Percentiles rank a stretch among this genome's conserved stretches.
These are phyloP conservation scores for Cichlasoma orientale DNA, from an alignment of 2,797 vertebrate genomes.

Conservation along the genomic window DNA sequence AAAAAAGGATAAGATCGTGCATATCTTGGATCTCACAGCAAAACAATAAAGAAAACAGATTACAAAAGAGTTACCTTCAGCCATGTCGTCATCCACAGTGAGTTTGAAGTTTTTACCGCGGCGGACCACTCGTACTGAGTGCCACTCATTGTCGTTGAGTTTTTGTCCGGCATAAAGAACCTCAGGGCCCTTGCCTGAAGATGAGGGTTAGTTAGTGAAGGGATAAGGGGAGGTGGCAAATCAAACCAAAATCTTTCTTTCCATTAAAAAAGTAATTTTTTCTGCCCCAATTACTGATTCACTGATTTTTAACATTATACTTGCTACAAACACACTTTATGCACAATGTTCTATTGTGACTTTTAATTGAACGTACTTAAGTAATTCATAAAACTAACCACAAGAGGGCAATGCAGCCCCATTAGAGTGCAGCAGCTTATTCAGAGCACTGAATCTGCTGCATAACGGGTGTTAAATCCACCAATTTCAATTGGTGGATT, in stretches of 20 bases:
- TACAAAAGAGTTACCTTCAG: slow-evolving; percentile 84
- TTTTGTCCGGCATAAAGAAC: slow-evolving; percentile 97
- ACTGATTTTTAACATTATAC: background rate
- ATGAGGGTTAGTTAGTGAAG: slow-evolving; percentile 75
- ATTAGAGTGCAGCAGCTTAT: background rate
- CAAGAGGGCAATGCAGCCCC: slow-evolving; percentile 49
- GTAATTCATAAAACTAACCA: slow-evolving; percentile 19
- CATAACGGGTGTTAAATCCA: background rate
- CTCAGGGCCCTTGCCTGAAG: slow-evolving; percentile 96
- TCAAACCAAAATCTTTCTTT: slow-evolving; percentile 62
- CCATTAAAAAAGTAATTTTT: background rate
- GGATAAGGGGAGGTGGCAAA: slow-evolving; percentile 35
- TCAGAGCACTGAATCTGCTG: background rate
- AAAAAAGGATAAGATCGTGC: background rate
- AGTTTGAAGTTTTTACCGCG: slow-evolving; percentile 94
- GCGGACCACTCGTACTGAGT: slow-evolving; percentile 92
- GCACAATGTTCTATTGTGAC: background rate
- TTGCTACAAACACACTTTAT: background rate
- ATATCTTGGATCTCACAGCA: background rate
- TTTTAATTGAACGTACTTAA: background rate
- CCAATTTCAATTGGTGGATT: background rate
- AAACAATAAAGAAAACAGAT: background rate
- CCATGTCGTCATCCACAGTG: slow-evolving; percentile 92
- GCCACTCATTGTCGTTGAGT: slow-evolving; percentile 98
- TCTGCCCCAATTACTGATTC: background rate